Evolutionary conservation across 1,140 invertebrate species (phyloP), one percentile per base, ranked within the genome.

Genomic region (Trichonephila clavipes): DNA sequence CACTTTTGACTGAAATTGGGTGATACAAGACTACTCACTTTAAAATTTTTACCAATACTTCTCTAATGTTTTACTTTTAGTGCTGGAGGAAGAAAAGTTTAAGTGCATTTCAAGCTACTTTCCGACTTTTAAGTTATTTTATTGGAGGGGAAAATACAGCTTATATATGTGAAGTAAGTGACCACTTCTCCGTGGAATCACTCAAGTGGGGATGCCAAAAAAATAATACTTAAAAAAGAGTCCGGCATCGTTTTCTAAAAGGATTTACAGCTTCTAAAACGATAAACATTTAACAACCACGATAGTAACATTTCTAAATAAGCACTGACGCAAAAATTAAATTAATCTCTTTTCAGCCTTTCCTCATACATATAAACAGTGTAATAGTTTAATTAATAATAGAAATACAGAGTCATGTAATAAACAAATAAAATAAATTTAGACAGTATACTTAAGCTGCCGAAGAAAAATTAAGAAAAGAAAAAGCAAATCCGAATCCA

Each of bases 31-130:
- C 28, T 14, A 82, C 72, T 62, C 69, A 90, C 89, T 90, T 83
- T 90, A 90, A 90, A 77, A 90, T 90, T 83, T 90, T 64, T 34
- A 21, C 89, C 72, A 90, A 82, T 82, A 82, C 77, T 90, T 90
- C 28, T 28, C 72, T 58, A 90, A 90, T 83, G 59, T 90, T 90
- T 83, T n/a, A 28, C 5, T 62, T 90, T 77, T 14, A 1, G 61
- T 34, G 86, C 16, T 34, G 62, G 62, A 64, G 62, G 72, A 34
- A 77, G 72, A 77, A 77, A 85, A 51, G 44, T 85, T 58, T 58
- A 85, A 85, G 58, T 58, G 82, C 58, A 58, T 85, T 59, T 51
- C 82, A n/a, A 28, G 44, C 44, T 51, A 85, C 58, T 58, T 85
- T 85, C 51, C 24, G 58, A 59, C 51, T 85, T 85, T 58, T 83